A percentile compares a stretch with the other conserved stretches of the same genome.
These are phyloP conservation scores for Oncorhynchus nerka DNA, from an alignment of 2,113 vertebrate species.

Conservation along the genomic window DNA sequence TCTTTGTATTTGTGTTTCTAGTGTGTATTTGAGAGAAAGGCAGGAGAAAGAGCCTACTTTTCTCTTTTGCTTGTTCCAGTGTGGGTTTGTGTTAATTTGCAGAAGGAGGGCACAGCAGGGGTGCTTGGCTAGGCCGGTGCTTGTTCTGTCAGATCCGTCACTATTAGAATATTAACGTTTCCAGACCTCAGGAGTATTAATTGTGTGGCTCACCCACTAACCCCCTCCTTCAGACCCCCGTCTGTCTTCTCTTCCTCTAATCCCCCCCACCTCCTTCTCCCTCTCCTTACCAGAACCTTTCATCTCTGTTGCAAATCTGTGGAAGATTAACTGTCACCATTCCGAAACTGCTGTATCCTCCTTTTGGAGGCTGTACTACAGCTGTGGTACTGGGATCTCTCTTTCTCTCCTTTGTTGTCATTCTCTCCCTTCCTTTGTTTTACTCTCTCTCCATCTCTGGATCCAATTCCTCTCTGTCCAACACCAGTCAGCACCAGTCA, in stretches of 20 bases:
- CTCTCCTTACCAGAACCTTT: slow-evolving; percentile 11
- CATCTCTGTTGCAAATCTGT: slow-evolving; percentile 6
- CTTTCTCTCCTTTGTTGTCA: neutral
- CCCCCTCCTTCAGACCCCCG: slow-evolving; percentile 13
- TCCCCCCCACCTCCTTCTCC: slow-evolving; percentile 51
- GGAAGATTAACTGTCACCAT: neutral
- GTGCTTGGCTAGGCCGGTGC: slow-evolving; percentile 42
- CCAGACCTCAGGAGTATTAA: slow-evolving; percentile 61
- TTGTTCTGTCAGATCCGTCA: slow-evolving; percentile 45
- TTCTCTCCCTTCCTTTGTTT: slow-evolving; percentile 4
- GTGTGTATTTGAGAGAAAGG: slow-evolving; percentile 15
- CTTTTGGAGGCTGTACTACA: slow-evolving; percentile 1
- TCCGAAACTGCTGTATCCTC: neutral
- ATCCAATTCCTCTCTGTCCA: slow-evolving; percentile 1
- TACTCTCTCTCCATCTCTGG: slow-evolving; percentile 10
- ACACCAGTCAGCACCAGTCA: neutral
- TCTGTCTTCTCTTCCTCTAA: slow-evolving; percentile 47
- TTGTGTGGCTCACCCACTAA: slow-evolving; percentile 51
- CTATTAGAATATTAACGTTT: slow-evolving; percentile 70
- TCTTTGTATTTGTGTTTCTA: neutral
- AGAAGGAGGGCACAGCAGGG: slow-evolving; percentile 70
- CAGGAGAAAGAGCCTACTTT: slow-evolving; percentile 19
- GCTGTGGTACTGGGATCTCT: neutral
- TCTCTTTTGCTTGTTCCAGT: slow-evolving; percentile 24
- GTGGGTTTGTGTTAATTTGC: slow-evolving; percentile 58